Evolutionary conservation across 2,888 invertebrate species (phyloP), one percentile per base, ranked within the genome.

Genomic region (Macrophya alboannulata): DNA sequence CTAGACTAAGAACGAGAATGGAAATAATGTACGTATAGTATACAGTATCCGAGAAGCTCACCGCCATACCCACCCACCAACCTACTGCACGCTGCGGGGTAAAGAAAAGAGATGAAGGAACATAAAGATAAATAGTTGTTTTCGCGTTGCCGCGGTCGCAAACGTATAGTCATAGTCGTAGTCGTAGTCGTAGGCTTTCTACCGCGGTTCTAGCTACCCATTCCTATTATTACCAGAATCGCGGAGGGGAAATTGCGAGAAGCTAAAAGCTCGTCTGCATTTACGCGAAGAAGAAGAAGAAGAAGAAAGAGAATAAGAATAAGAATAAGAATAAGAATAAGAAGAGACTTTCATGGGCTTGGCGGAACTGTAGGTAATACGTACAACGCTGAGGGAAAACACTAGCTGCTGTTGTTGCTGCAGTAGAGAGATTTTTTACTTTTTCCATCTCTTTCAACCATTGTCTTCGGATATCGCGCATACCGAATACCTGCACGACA

Each of bases 91-190:
- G 74, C 21, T 31, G 68, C 43, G 48, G 48, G 74, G 48, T 25
- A 45, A 74, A 45, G 74, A 74, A 48, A 43, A 74, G 74, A 74
- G 45, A 74, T 74, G 48, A 74, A 45, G 74, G 74, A 48, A 74
- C 48, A 74, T 74, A 48, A 74, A 45, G 74, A 45, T 74, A 74
- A 74, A 74, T 74, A 43, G 74, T 74, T 74, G 74, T 74, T 74
- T 74, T 74, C 74, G 74, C 25, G 74, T 74, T 74, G 43, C 43
- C 74, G 9, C 74, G 9, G 74, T 74, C 74, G 48, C 72, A n/a
- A 43, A 21, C 21, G 43, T 21, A 43, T 43, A 72, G 43, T 37
- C 72, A 55, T 37, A 31, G 31, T 68, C 68, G 37, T 68, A 68
- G 62, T 62, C 37, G 4, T 68, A 68, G 68, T 37, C 68, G 17